phyloP scores from a whole-genome alignment of 1,140 invertebrate genomes.

The Berghia stephanieae region DNA sequence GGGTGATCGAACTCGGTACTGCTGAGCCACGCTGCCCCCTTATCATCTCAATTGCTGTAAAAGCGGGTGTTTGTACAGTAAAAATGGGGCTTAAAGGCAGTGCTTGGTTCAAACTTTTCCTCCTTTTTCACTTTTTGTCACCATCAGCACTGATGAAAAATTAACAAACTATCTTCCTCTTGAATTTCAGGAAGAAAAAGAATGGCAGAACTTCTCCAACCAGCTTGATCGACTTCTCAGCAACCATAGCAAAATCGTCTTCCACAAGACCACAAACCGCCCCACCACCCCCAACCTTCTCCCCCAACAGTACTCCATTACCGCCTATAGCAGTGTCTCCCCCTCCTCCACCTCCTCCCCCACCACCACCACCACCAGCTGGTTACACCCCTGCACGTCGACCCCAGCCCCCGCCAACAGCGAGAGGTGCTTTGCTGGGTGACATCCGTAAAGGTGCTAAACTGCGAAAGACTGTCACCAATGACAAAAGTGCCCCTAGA shows the following conservation, averaged over 20 bases:
- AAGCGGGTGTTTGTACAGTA: too few species aligned
- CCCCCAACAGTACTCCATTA: background rate
- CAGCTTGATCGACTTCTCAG: conserved; percentile 6
- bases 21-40: too few species aligned
- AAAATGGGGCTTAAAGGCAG: too few species aligned
- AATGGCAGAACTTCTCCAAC: conserved; percentile 5
- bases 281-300: conserved; percentile 27
- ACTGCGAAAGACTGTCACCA: conserved; percentile 86
- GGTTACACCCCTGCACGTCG: background rate
- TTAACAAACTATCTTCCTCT: background rate
- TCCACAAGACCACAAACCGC: conserved; percentile 30
- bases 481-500: conserved; percentile 86
- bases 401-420: conserved; percentile 47
- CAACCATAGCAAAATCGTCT: conserved; percentile 9
- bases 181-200: background rate
- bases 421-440: conserved; percentile 76
- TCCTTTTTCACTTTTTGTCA: too few species aligned
- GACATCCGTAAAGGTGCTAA: conserved; percentile 84
- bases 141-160: too few species aligned
- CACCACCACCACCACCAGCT: conserved; percentile 30
- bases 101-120: too few species aligned
- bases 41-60: too few species aligned
- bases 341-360: conserved; percentile 41
- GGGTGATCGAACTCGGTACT: too few species aligned
- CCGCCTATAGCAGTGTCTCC: background rate